Conservation (phyloP, 2,888 invertebrate genomes). For the Abscondita cerata region DNA sequence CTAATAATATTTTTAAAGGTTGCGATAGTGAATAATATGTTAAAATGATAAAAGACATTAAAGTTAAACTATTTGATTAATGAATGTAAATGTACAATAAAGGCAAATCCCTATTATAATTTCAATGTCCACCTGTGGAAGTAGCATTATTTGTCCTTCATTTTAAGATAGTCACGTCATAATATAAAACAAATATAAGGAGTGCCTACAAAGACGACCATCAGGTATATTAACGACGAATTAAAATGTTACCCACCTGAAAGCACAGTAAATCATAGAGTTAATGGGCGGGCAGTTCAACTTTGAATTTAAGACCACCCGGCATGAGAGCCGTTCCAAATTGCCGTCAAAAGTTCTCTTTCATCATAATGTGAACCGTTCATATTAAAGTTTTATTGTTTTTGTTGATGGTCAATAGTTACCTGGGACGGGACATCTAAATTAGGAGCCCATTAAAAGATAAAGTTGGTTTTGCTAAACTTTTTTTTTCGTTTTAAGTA, state of each 20-base stretch:
- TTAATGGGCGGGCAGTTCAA: slow-evolving; percentile 41
- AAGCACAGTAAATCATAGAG: slow-evolving; percentile 43
- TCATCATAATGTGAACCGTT: slow-evolving; percentile 34
- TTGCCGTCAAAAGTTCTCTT: slow-evolving; percentile 29
- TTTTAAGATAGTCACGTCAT: slow-evolving; percentile 44
- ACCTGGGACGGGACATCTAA: slow-evolving; percentile 24
- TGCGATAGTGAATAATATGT: too few species aligned
- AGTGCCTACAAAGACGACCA: slow-evolving; percentile 44
- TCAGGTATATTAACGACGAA: slow-evolving; percentile 47
- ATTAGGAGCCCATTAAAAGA: slow-evolving; percentile 14
- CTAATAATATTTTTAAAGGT: too few species aligned
- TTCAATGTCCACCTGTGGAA: slow-evolving; percentile 12
- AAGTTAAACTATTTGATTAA: slow-evolving; percentile 2
- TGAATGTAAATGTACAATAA: not conserved
- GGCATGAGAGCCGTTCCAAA: slow-evolving; percentile 30
- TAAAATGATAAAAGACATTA: not conserved
- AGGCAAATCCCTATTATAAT: not conserved
- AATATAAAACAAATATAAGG: slow-evolving; percentile 51
- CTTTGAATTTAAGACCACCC: slow-evolving; percentile 28
- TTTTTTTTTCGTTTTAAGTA: not conserved
- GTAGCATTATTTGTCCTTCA: slow-evolving; percentile 28
- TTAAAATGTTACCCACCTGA: slow-evolving; percentile 46
- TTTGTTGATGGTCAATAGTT: slow-evolving; percentile 31
- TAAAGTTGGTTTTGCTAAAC: slow-evolving; percentile 15
- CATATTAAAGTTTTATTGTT: slow-evolving; percentile 36